Percentiles rank a stretch among this genome's conserved stretches.
Evolutionary conservation across 2,797 vertebrate species (phyloP).

Genomic region (Typhlichthys eigenmanni): DNA sequence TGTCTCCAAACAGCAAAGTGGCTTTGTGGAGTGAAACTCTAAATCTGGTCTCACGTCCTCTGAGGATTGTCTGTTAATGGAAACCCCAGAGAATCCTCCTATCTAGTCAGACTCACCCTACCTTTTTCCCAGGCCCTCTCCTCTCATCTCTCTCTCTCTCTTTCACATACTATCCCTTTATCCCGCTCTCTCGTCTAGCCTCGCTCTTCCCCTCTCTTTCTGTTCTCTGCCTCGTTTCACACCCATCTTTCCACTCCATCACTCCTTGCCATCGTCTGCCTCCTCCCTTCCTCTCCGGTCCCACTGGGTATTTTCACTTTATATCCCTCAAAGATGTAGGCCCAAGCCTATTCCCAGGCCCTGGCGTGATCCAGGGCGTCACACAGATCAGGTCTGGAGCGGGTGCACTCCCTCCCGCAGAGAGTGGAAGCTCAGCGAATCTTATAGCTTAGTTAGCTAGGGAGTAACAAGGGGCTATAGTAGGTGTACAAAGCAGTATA

Average conservation of each 20-base stretch:
- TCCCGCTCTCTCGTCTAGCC: conserved; percentile 28
- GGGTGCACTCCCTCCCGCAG: conserved; percentile 59
- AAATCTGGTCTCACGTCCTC: conserved; percentile 51
- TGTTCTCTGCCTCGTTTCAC: conserved; percentile 27
- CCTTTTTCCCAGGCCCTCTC: conserved; percentile 64
- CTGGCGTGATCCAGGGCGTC: conserved; percentile 56
- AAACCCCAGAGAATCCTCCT: conserved; percentile 38
- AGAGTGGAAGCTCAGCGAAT: conserved; percentile 27
- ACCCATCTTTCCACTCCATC: conserved; percentile 30
- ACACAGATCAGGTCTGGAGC: conserved; percentile 56
- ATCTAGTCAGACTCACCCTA: conserved; percentile 46
- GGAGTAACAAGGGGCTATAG: too few relatives aligned
- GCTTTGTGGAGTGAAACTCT: conserved; percentile 38
- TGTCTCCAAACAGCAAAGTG: conserved; percentile 27
- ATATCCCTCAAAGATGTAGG: conserved; percentile 42
- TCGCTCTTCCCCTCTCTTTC: conserved; percentile 40
- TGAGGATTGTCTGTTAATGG: conserved; percentile 37
- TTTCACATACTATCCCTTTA: conserved; percentile 21
- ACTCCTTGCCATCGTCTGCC: conserved; percentile 27
- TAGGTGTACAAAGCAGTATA: too few relatives aligned
- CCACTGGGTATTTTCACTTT: conserved; percentile 41
- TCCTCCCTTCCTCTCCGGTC: conserved; percentile 35
- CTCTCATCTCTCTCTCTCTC: conserved; percentile 36
- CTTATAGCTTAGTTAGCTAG: neutral
- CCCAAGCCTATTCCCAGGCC: conserved; percentile 50